A percentile compares a stretch with the other conserved stretches of the same genome.
Conservation (phyloP, 2,888 invertebrate species). For the Camptogramma bilineatum region DNA sequence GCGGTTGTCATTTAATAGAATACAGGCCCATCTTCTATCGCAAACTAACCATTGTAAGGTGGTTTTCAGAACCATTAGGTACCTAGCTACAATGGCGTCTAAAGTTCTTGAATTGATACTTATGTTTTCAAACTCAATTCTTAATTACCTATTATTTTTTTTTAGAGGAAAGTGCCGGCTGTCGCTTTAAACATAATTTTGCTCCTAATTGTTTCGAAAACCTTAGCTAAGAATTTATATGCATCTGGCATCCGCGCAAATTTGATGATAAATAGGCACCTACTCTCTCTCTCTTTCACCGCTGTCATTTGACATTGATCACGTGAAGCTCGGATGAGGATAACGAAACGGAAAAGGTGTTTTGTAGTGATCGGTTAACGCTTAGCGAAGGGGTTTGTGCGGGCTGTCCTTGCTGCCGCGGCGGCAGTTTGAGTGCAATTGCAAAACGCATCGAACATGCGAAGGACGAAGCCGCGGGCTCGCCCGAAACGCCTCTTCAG, state of each 20-base stretch:
- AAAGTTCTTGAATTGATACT: not conserved
- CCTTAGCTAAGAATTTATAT: too few species aligned
- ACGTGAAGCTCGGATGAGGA: not conserved
- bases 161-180: too few species aligned
- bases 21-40: not conserved
- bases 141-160: too few species aligned
- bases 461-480: conserved; percentile 86
- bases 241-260: not conserved
- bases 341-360: conserved; percentile 6
- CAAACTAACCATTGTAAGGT: not conserved
- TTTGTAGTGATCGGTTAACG: conserved; percentile 62
- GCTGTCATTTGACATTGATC: not conserved
- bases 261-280: not conserved
- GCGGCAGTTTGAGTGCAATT: conserved; percentile 87
- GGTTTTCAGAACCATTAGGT: too few species aligned
- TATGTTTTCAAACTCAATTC: too few species aligned
- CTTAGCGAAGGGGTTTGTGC: conserved; percentile 76
- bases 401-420: conserved; percentile 81
- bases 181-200: too few species aligned
- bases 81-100: not conserved
- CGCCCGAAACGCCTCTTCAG: conserved; percentile 86
- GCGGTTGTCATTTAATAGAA: too few species aligned
- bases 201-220: too few species aligned
- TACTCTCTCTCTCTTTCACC: not conserved
- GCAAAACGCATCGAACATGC: conserved; percentile 87